Conservation (phyloP, 2,113 vertebrate species). For the Pseudorhombus dupliciocellatus region DNA sequence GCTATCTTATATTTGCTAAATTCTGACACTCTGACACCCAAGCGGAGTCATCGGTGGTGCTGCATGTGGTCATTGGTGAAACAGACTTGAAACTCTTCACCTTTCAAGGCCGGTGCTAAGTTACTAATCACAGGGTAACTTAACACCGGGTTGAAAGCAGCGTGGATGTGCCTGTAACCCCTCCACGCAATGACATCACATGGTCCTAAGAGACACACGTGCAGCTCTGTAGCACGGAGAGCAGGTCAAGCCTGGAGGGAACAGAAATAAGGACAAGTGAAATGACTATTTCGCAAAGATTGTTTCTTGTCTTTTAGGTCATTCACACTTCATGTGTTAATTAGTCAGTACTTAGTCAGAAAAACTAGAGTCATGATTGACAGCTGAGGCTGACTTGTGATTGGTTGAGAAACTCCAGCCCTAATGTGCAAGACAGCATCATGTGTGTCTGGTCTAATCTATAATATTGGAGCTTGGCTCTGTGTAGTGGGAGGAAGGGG, state of each 20-base stretch:
- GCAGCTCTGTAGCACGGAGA: background rate
- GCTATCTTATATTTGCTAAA: background rate
- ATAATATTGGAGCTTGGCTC: background rate
- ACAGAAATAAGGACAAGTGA: background rate
- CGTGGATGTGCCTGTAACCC: background rate
- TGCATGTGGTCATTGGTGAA: constrained; percentile 1
- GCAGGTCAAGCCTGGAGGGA: background rate
- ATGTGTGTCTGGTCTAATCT: background rate
- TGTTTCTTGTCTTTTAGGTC: too few relatives aligned
- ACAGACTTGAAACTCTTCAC: background rate
- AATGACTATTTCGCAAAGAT: too few relatives aligned
- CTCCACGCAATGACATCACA: background rate
- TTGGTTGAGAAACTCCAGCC: background rate
- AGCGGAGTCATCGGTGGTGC: background rate
- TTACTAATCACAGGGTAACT: constrained; percentile 1
- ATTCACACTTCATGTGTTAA: too few relatives aligned
- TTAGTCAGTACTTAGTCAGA: too few relatives aligned
- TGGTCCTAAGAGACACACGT: background rate
- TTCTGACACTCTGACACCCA: background rate
- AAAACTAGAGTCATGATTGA: too few relatives aligned
- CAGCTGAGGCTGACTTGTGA: too few relatives aligned
- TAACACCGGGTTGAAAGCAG: background rate
- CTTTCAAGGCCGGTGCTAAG: constrained; percentile 9
- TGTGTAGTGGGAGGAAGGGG: background rate
- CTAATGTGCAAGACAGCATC: background rate